Base-by-base conservation (phyloP, 2,888 invertebrate genomes). In the Lacanobia oleracea region DNA sequence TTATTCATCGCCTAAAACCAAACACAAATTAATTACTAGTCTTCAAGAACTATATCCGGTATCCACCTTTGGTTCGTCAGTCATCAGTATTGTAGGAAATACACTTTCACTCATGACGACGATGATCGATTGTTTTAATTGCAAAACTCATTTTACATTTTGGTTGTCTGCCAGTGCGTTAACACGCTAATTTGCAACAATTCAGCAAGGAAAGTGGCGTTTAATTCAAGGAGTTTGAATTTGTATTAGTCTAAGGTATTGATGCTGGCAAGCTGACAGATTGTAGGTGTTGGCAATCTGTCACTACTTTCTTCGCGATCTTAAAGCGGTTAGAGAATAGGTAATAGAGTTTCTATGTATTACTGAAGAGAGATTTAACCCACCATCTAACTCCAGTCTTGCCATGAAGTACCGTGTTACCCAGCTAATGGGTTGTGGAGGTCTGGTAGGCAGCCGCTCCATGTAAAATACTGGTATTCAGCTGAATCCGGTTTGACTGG, bases 21-120 rank as follows among this genome's bases (percentile, higher is more conserved):
- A 16, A 59, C 18, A 45, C 53, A 76, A 67, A 74, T 3, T 57
- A 65, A 60, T 70, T 56, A 65, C n/a, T 40, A 68, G 27, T 77
- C 63, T 60, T 54, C 7, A 57, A 65, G 62, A 67, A 12, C 27
- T 21, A 53, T 63, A 12, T 72, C 68, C 67, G 75, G 57, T 59
- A 75, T 21, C 63, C 60, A 66, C 37, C 56, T 72, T 79, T 59
- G 75, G 68, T 60, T 12, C 37, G 62, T 53, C 65, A 21, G 23
- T 51, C 14, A 43, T 40, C 9, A 37, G 56, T 43, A 61, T 43
- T 74, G 72, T 76, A 67, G 81, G 65, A 73, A 83, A 53, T 57
- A 53, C 2, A 84, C 86, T 84, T 84, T 84, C 84, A 81, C 84
- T 84, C 54, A 59, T 64, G 75, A 61, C 53, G 33, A 21, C 37